Base-by-base conservation (phyloP, 1,140 invertebrate genomes). In the Dysdera silvatica region DNA sequence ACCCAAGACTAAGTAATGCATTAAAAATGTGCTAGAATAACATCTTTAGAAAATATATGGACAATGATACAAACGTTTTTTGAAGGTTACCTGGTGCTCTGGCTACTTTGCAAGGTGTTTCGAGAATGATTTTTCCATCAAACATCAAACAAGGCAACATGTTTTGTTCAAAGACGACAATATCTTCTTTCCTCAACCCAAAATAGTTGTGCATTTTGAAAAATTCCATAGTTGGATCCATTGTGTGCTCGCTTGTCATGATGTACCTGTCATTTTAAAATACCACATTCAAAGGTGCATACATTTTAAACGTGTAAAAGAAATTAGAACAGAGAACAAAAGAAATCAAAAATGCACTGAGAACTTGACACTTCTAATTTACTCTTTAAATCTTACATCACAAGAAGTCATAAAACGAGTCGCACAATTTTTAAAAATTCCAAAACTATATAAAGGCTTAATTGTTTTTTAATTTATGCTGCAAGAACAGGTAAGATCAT, bases 161-260 rank as follows among this genome's bases (percentile, higher is more conserved):
- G 32, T 87, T 87, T 78, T 99, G 96, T 70, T 95, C 86, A 76
- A 99, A 99, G 33, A 94, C 80, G 23, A 86, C 78, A 29, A 99
- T 81, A 72, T 97, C 85, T 12, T 89, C 83, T 67, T 85, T 79
- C 49, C 85, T 77, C 29, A 99, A 75, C 26, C 93, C 93, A 78
- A 98, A 97, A 74, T 88, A 93, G 49, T 87, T 81, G 70, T 95
- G 82, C 33, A 81, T 79, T 68, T 83, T 78, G 68, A 99, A 89
- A 74, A 87, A 98, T 10, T 86, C 82, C 8, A 83, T 70, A 0
- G 95, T 98, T 0, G 86, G 81, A 66, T 86, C 82, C 72, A 88
- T 87, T 5, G 96, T 99, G 58, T 89, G 87, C 74, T 95, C 90
- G 65, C 93, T 97, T 4, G 95, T 97, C 93, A 99, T 97, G 16